Evolutionary conservation across 2,113 vertebrate genomes (phyloP).

Genomic region (Orycteropus afer): DNA sequence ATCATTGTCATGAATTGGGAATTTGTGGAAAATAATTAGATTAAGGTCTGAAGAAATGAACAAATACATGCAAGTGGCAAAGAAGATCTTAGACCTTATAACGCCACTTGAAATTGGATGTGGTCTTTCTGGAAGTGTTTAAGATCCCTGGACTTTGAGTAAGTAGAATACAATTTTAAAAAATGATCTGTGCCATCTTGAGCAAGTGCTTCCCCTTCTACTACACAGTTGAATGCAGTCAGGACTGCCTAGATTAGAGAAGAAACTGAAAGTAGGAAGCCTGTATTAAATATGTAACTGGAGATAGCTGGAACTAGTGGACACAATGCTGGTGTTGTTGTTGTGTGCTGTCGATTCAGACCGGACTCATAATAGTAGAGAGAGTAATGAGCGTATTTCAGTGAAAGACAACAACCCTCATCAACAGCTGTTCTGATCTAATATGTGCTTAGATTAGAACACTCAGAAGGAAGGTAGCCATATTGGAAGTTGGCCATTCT

Average conservation of each 20-base stretch:
- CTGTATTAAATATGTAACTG: neutral
- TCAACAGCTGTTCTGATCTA: neutral
- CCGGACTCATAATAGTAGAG: too few species aligned
- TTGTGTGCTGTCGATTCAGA: too few species aligned
- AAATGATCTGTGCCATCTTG: neutral
- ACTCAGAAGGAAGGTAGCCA: neutral
- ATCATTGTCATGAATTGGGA: neutral
- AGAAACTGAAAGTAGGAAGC: neutral
- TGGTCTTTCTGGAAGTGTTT: neutral
- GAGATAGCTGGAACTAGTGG: neutral
- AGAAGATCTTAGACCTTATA: neutral
- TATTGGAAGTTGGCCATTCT: neutral
- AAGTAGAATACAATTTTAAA: neutral
- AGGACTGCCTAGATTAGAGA: neutral
- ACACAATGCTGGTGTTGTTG: too few species aligned
- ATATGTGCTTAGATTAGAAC: neutral
- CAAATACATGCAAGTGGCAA: neutral
- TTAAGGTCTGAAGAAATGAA: neutral
- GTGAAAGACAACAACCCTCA: neutral
- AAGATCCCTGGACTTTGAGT: neutral
- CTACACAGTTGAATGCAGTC: neutral
- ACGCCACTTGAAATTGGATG: neutral
- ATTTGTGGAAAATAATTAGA: neutral
- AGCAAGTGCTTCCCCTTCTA: neutral
- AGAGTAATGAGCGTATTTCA: neutral